Conservation (phyloP, 2,888 invertebrate genomes). For the Spialia ferax region DNA sequence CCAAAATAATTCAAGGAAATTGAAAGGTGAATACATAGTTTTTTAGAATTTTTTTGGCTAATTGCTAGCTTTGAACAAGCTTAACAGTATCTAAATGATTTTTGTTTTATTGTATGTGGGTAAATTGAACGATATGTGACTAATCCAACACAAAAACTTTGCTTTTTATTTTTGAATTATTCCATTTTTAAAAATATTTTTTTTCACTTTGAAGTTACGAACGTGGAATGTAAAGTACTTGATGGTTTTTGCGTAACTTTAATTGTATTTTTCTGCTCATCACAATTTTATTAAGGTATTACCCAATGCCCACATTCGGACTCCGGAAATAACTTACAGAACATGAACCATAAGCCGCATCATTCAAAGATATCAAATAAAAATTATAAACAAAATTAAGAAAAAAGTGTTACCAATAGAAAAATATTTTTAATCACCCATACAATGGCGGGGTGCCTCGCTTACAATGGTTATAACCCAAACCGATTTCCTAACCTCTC, state of each 20-base stretch:
- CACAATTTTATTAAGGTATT: too few species aligned
- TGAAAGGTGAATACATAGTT: not conserved
- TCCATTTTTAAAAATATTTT: too few species aligned
- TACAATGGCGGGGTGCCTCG: constrained; percentile 7
- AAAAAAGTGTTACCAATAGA: not conserved
- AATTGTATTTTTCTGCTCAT: too few species aligned
- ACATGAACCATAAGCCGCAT: too few species aligned
- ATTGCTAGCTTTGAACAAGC: not conserved
- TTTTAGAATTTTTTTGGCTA: not conserved
- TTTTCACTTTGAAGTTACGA: too few species aligned
- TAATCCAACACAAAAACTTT: too few species aligned
- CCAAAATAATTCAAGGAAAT: not conserved
- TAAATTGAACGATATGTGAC: too few species aligned
- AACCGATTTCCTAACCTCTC: constrained; percentile 35
- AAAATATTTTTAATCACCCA: constrained; percentile 12
- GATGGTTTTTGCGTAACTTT: not conserved
- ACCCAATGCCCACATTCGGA: too few species aligned
- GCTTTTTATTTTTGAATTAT: too few species aligned
- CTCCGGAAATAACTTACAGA: not conserved
- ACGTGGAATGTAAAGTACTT: too few species aligned
- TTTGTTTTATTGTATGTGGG: too few species aligned
- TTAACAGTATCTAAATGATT: not conserved
- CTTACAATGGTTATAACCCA: constrained; percentile 14
- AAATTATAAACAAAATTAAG: not conserved
- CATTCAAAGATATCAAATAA: too few species aligned